These are phyloP conservation scores for Clupea harengus DNA, from an alignment of 2,113 vertebrate species.

Conservation along the genomic window DNA sequence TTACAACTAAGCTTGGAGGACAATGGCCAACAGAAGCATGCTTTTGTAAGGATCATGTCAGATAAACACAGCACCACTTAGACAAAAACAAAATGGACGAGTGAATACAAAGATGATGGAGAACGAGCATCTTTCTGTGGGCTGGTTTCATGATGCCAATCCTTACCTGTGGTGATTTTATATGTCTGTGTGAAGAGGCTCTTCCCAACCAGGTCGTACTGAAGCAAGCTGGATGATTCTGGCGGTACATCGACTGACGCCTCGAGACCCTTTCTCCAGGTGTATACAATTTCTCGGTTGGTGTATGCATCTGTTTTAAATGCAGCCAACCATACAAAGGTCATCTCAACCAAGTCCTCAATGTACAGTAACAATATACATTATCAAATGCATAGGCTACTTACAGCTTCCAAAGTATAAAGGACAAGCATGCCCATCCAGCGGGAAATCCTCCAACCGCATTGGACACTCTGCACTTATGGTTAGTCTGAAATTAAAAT, in stretches of 20 bases:
- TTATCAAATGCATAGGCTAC: constrained; percentile 31
- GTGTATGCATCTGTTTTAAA: constrained; percentile 71
- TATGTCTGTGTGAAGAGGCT: constrained; percentile 67
- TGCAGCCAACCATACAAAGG: background rate
- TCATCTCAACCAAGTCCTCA: background rate
- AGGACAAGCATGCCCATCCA: constrained; percentile 77
- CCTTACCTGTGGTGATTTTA: constrained; percentile 71
- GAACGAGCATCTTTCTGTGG: background rate
- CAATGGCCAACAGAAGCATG: background rate
- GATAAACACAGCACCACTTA: background rate
- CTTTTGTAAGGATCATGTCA: background rate
- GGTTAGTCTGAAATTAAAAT: constrained; percentile 64
- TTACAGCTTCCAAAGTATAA: constrained; percentile 79
- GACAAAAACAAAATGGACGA: background rate
- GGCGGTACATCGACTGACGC: constrained; percentile 72
- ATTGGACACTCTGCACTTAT: constrained; percentile 76
- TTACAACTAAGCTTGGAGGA: constrained; percentile 48
- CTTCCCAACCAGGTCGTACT: constrained; percentile 76
- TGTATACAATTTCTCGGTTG: constrained; percentile 72
- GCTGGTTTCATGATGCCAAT: background rate
- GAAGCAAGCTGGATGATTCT: constrained; percentile 77
- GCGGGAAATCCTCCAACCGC: constrained; percentile 74
- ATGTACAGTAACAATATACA: background rate
- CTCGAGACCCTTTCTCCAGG: constrained; percentile 72
- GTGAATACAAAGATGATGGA: background rate